phyloP scores from a whole-genome alignment of 1,140 invertebrate genomes.

The Drosophila seguyi region DNA sequence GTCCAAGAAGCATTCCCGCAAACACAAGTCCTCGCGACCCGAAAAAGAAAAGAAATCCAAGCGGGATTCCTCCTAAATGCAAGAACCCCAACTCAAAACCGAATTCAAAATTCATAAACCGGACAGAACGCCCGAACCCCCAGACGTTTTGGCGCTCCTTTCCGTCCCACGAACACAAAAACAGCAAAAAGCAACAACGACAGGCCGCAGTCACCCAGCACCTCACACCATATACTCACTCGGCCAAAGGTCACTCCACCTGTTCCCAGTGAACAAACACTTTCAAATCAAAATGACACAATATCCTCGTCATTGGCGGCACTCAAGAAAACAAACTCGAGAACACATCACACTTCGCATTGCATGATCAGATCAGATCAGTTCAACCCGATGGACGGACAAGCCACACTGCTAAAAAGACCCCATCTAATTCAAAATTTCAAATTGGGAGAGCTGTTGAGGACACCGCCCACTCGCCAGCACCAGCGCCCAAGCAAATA shows the following conservation, averaged over 20 bases:
- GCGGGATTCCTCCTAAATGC: conserved; percentile 28
- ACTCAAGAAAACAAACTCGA: conserved; percentile 5
- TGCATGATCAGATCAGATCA: conserved; percentile 46
- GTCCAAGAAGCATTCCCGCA: conserved; percentile 71
- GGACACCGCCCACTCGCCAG: not conserved
- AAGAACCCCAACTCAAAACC: not conserved
- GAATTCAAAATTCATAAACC: conserved; percentile 23
- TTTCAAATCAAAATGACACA: conserved; percentile 3
- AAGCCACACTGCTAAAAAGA: not conserved
- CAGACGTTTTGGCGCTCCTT: conserved; percentile 1
- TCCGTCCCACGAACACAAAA: not conserved
- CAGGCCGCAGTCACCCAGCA: not conserved
- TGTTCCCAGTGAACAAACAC: conserved; percentile 1
- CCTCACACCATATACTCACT: not conserved
- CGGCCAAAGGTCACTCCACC: conserved; percentile 1
- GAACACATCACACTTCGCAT: not conserved
- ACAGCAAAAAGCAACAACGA: not conserved
- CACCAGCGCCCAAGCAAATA: not conserved
- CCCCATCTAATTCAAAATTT: conserved; percentile 24
- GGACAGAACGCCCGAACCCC: conserved; percentile 10
- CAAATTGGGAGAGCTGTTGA: not conserved
- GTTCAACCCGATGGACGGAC: conserved; percentile 28
- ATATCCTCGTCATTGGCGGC: conserved; percentile 38
- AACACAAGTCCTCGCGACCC: conserved; percentile 51
- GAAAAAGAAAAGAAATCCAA: conserved; percentile 61